Conservation (phyloP, 2,797 vertebrate genomes). For the Myiothlypis coronata region DNA sequence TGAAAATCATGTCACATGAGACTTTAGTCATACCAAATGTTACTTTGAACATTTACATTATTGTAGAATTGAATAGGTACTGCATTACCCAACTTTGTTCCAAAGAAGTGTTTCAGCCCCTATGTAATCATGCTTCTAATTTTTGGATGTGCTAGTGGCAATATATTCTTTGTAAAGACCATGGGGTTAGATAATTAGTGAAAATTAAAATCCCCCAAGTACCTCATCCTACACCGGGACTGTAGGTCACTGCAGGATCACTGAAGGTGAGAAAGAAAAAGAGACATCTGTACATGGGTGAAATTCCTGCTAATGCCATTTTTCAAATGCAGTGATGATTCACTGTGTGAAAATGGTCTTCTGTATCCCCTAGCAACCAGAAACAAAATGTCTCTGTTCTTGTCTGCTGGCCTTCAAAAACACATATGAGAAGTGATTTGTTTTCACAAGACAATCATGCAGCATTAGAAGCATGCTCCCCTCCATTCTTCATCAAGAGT, state of each 20-base stretch:
- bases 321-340: conserved; percentile 26
- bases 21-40: neutral
- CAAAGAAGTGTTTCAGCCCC: neutral
- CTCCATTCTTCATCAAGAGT: neutral
- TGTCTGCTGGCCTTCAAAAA: conserved; percentile 45
- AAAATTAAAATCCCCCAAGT: neutral
- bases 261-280: neutral
- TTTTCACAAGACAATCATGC: conserved; percentile 21
- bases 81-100: neutral
- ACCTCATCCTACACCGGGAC: neutral
- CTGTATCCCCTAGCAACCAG: conserved; percentile 61
- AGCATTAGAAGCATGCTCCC: neutral
- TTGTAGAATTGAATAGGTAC: neutral
- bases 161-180: neutral
- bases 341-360: conserved; percentile 24
- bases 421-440: conserved; percentile 24
- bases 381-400: conserved; percentile 58
- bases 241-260: neutral
- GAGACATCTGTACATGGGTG: accelerated
- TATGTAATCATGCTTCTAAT: neutral
- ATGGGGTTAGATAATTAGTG: neutral
- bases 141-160: neutral
- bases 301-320: conserved; percentile 7
- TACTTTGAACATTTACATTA: neutral
- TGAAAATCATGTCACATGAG: neutral